phyloP scores from a whole-genome alignment of 2,113 vertebrate species.

The Lycaon pictus region DNA sequence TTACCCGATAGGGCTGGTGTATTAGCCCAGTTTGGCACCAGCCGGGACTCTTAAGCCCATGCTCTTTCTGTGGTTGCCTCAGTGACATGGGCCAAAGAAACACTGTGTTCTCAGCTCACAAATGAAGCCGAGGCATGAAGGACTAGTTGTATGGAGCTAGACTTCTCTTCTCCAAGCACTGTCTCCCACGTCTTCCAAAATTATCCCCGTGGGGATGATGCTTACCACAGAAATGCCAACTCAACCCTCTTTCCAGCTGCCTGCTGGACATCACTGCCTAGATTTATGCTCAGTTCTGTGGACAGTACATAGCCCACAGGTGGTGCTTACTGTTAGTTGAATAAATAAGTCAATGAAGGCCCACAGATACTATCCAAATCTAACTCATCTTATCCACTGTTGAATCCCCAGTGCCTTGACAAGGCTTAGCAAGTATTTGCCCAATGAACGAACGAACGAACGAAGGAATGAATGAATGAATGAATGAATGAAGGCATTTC shows the following conservation, averaged over 20 bases:
- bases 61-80: neutral
- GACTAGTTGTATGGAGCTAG: neutral
- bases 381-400: neutral
- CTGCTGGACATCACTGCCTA: neutral
- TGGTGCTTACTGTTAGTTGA: neutral
- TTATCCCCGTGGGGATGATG: neutral
- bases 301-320: neutral
- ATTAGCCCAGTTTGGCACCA: neutral
- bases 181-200: conserved; percentile 40
- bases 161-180: conserved; percentile 5
- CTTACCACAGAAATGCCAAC: conserved; percentile 17
- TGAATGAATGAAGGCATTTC: neutral
- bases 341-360: neutral
- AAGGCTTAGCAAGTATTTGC: neutral
- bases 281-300: neutral
- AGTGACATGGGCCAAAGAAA: neutral
- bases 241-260: conserved; percentile 20
- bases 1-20: neutral
- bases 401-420: neutral
- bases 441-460: neutral
- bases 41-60: neutral
- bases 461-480: neutral
- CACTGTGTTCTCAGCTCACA: neutral
- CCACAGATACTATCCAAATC: neutral
- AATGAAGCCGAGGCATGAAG: neutral